Evolutionary conservation across 2,113 vertebrate species (phyloP).

Genomic region (Mystacornis crossleyi): DNA sequence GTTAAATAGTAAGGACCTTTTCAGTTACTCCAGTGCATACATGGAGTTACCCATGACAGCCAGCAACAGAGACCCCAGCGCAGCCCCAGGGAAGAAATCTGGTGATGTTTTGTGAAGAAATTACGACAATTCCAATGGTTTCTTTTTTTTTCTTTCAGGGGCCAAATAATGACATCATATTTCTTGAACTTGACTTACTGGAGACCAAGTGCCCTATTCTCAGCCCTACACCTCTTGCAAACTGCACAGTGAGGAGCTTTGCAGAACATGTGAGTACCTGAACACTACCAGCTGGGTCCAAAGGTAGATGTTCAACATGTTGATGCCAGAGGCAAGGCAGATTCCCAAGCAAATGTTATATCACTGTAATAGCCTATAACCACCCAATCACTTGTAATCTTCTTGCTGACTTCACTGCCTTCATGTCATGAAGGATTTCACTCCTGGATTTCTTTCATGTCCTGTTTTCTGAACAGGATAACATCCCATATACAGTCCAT

Average conservation of each 20-base stretch:
- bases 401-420: neutral
- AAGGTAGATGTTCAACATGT: neutral
- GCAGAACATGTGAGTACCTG: slow-evolving; percentile 78
- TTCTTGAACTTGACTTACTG: slow-evolving; percentile 84
- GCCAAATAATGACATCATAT: slow-evolving; percentile 23
- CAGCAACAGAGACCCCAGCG: neutral
- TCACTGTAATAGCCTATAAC: neutral
- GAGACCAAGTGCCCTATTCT: slow-evolving; percentile 85
- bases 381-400: neutral
- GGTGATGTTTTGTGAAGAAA: neutral
- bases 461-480: neutral
- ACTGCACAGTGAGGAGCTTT: slow-evolving; percentile 83
- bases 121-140: neutral
- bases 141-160: slow-evolving; percentile 58
- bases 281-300: neutral
- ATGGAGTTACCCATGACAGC: neutral
- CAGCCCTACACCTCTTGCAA: slow-evolving; percentile 78
- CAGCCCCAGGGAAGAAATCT: neutral
- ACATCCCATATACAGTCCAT: neutral
- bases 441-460: neutral
- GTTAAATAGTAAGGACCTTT: neutral
- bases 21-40: neutral
- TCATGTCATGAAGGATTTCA: neutral
- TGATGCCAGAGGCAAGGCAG: neutral
- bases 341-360: neutral